These are phyloP conservation scores for Cantharis rustica DNA, from an alignment of 2,888 invertebrate genomes.

Conservation along the genomic window DNA sequence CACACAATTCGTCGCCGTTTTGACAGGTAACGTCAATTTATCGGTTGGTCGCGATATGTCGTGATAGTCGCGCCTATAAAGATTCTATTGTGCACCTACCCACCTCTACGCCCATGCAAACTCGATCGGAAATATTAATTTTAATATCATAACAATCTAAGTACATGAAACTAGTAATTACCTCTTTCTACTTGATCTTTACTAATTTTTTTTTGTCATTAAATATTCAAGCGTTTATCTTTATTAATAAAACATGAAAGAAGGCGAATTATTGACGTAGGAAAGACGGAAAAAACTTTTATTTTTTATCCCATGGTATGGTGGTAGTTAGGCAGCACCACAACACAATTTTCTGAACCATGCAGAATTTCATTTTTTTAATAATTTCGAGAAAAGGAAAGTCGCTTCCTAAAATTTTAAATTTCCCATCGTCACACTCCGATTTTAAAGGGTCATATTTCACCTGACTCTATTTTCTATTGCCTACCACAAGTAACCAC, in stretches of 20 bases:
- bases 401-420: background rate
- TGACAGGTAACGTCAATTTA: constrained; percentile 16
- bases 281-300: background rate
- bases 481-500: constrained; percentile 1
- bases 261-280: background rate
- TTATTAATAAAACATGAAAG: background rate
- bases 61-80: constrained; percentile 22
- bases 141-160: constrained; percentile 22
- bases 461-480: background rate
- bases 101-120: constrained; percentile 19
- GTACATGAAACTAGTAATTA: background rate
- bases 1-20: constrained; percentile 13
- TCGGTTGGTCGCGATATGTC: constrained; percentile 21
- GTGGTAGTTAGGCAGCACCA: background rate
- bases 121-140: constrained; percentile 20
- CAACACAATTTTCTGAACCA: background rate
- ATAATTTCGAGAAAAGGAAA: background rate
- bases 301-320: background rate
- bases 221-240: background rate
- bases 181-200: background rate
- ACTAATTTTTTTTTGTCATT: background rate
- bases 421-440: background rate
- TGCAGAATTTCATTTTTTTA: background rate
- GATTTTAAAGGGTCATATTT: constrained; percentile 9
- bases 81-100: constrained; percentile 21